Evolutionary conservation across 2,113 vertebrate species (phyloP), one percentile per base, ranked within the genome.

Genomic region (Trogon melanurus): DNA sequence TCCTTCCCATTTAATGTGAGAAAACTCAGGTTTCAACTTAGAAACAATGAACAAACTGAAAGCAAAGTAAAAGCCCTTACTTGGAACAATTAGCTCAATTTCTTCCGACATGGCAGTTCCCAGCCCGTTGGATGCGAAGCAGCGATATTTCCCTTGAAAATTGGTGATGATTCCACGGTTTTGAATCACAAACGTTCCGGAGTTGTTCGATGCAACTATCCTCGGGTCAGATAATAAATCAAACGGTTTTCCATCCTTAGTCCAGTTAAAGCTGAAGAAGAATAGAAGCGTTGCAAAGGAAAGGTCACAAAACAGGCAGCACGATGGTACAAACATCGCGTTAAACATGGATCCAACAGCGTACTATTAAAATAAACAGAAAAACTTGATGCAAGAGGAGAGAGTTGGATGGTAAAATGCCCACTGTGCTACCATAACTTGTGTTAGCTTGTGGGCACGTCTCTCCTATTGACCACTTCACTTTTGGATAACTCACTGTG

Each of bases 141-240:
- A 99, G 75, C 98, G 98, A 73, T 99, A 99, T 93, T 89, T 98
- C 87, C 99, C 99, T 95, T 99, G 99, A 94, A 99, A 99, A 86
- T 97, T 97, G 47, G 98, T 98, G 51, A 99, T 98, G 89, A 99
- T 99, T 7, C 98, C 99, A 32, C 98, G 98, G 89, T 99, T 99
- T 15, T 98, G 98, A 83, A 99, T 99, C 93, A 98, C 97, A 95
- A 99, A 99, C 7, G 99, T 99, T 71, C 99, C 99, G 27, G 99
- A 99, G 95, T 98, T 97, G 76, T 98, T 98, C 7, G 97, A 96
- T 38, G 93, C 85, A 66, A 98, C 95, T 96, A 99, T 97, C 45
- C 98, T 98, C 4, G 98, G 97, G 91, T 99, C 99, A 75, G 98
- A 98, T 16, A 93, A 96, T 26, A 99, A 98, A 98, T 99, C 96